Base-by-base conservation (phyloP, 2,113 vertebrate species). In the Pangasianodon hypophthalmus region DNA sequence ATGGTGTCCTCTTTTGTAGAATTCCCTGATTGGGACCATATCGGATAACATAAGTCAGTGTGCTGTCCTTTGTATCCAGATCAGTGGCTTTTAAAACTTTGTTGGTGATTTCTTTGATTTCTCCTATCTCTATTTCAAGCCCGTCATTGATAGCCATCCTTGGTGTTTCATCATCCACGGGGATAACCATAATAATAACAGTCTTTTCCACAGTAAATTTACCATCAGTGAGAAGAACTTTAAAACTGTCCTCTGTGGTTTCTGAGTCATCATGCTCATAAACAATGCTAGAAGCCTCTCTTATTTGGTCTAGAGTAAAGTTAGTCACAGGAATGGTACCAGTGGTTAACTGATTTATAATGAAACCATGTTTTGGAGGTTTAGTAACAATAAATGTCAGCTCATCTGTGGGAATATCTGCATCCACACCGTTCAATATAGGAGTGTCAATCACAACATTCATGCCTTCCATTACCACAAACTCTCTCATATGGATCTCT, bases 401-500 rank as follows among this genome's bases (percentile, higher is more conserved):
- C 21, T 95, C 94, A 93, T 98, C 97, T 0, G 93, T 81, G 37
- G 98, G 98, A 41, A 98, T 7, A 86, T 99, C 98, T 0, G 93
- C 96, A 94, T 99, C 98, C 0, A 95, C 97, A 0, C 96, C 98
- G 0, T 97, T 98, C 91, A 99, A 95, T 91, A 99, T 97, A 44
- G 98, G 98, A 0, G 96, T 98, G 92, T 99, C 97, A 0, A 99
- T 96, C 79, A 98, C 97, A 82, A 99, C 95, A 90, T 97, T 99
- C 98, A 98, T 98, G 89, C 98, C 98, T 91, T 99, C 98, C 97
- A 98, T 98, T 89, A 99, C 98, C 60, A 99, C 96, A 95, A 99
- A 99, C 92, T 99, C 97, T 58, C 97, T 94, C 95, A 97, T 92
- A 89, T 97, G 98, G 82, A 99, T 95, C 92, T 98, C 97, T 0